These are phyloP conservation scores for Setipinna tenuifilis DNA, from an alignment of 2,797 vertebrate genomes.

Conservation along the genomic window DNA sequence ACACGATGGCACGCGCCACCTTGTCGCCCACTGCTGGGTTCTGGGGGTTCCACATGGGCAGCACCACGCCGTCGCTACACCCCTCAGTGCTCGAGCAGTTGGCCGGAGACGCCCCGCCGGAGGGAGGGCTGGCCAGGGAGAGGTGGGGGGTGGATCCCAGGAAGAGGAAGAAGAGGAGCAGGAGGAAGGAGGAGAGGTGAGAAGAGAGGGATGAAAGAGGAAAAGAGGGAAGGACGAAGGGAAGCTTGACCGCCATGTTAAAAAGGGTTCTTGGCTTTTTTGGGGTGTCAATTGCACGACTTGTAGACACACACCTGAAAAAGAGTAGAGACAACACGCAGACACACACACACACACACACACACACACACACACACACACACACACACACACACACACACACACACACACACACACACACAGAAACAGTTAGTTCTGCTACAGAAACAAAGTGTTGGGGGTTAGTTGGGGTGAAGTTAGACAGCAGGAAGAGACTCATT, in stretches of 20 bases:
- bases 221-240: conserved; percentile 8
- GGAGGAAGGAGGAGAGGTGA: conserved; percentile 60
- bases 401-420: neutral
- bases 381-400: conserved; percentile 10
- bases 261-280: neutral
- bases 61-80: conserved; percentile 81
- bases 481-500: neutral
- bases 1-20: conserved; percentile 85
- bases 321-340: neutral
- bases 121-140: conserved; percentile 64
- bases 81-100: conserved; percentile 77
- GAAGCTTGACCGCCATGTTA: conserved; percentile 59
- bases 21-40: conserved; percentile 86
- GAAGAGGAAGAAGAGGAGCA: conserved; percentile 67
- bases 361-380: neutral
- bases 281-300: neutral
- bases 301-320: conserved; percentile 26
- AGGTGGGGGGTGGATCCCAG: conserved; percentile 67
- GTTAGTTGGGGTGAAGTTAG: neutral
- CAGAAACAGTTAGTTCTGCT: neutral
- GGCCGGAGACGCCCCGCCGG: conserved; percentile 33
- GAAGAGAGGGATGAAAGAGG: conserved; percentile 49
- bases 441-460: neutral
- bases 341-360: neutral
- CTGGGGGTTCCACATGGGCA: conserved; percentile 85